Evolutionary conservation across 2,888 invertebrate species (phyloP), one percentile per base, ranked within the genome.

Genomic region (Scelioninae gen. 2): DNA sequence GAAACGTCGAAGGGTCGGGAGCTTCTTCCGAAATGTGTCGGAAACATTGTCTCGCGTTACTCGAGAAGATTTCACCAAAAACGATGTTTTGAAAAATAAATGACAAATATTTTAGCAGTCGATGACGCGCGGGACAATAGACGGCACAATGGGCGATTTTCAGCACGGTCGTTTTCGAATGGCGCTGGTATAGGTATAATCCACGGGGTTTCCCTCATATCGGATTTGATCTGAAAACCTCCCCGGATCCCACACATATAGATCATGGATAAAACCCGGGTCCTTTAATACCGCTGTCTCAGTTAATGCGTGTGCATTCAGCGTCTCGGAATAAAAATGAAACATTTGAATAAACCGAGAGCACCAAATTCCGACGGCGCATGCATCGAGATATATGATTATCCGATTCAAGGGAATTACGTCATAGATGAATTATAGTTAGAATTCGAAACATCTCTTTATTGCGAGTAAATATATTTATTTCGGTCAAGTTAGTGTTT

Each of bases 151-250:
- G 78, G 78, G 72, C 68, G 78, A 81, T 83, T 83, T 81, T 81
- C 80, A 81, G 78, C 81, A 77, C 78, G 75, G 77, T 79, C 78
- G 77, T 77, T 78, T 74, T 60, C 63, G 78, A 77, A 77, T 67
- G 76, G 64, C 67, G 75, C 33, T 60, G 78, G 77, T 78, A 76
- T 78, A 76, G 74, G 77, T 77, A 80, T 79, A 81, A 82, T 82
- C 83, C 81, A 80, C 78, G 80, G 81, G 82, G 80, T 80, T 80
- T 78, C 52, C 52, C 58, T 67, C 58, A 77, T 83, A 83, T 82
- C 81, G 75, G 65, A 53, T 73, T 73, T 76, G 80, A 81, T 82
- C 81, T 82, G 68, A 79, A 82, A 81, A 78, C 80, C 73, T 69
- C 57, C 68, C 75, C 33, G 77, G 78, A 78, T 80, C 78, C 76